These are phyloP conservation scores for Cotesia vestalis DNA, from an alignment of 1,140 invertebrate genomes.

Conservation along the genomic window DNA sequence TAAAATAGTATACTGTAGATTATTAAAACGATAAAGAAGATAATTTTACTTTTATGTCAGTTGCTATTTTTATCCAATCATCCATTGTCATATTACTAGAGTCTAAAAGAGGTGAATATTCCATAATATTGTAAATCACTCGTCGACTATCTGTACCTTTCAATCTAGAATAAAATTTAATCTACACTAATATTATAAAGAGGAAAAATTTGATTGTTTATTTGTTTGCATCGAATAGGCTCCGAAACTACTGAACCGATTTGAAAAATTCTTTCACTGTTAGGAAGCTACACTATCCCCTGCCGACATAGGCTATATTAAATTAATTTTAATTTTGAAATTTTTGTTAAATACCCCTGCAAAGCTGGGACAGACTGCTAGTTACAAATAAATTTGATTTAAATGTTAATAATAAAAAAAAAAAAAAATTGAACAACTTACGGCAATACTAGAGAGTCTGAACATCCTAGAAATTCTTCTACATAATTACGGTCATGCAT, in stretches of 20 bases:
- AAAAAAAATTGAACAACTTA: conserved; percentile 58
- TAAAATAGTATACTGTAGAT: not conserved
- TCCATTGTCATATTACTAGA: conserved; percentile 93
- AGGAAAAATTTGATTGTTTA: too few relatives aligned
- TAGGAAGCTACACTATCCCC: too few relatives aligned
- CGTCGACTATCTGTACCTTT: conserved; percentile 65
- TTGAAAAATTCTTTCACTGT: too few relatives aligned
- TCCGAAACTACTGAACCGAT: too few relatives aligned
- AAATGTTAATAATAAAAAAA: conserved; percentile 31
- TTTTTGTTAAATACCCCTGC: too few relatives aligned
- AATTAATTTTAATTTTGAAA: too few relatives aligned
- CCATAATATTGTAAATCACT: conserved; percentile 83
- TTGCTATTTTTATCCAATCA: conserved; percentile 90
- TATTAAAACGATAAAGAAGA: not conserved
- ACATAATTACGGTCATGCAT: conserved; percentile 78
- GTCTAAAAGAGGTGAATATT: conserved; percentile 90
- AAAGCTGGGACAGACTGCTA: too few relatives aligned
- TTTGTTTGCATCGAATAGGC: too few relatives aligned
- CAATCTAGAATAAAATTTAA: conserved; percentile 52
- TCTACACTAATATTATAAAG: too few relatives aligned
- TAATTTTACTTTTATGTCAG: conserved; percentile 81
- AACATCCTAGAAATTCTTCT: conserved; percentile 66
- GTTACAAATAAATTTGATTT: too few relatives aligned
- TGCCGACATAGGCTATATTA: too few relatives aligned
- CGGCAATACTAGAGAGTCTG: conserved; percentile 74